Percentiles rank a stretch among this genome's conserved stretches.
Conservation (phyloP, 2,113 vertebrate genomes). For the Podocnemis expansa region DNA sequence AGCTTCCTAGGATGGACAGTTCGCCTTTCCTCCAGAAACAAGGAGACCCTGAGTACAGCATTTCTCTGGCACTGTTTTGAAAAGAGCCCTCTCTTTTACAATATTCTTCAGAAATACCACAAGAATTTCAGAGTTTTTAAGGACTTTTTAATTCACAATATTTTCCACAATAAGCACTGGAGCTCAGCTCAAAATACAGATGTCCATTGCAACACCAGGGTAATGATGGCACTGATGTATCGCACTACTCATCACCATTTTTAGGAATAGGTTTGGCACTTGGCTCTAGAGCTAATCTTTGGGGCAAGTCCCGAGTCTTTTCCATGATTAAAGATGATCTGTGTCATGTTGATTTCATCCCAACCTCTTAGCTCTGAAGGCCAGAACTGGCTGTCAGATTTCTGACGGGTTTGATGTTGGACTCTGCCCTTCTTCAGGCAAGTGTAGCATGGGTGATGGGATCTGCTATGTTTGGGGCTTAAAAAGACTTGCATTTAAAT, state of each 20-base stretch:
- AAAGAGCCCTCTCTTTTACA: neutral
- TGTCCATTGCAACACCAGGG: fast-evolving
- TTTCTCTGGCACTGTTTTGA: neutral
- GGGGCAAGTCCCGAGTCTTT: neutral
- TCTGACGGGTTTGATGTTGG: neutral
- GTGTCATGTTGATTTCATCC: neutral
- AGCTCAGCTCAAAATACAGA: neutral
- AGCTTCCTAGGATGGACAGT: constrained; percentile 37
- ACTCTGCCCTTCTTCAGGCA: neutral
- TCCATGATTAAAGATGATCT: neutral
- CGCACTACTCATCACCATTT: neutral
- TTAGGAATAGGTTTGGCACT: neutral
- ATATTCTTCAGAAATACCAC: neutral
- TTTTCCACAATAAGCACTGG: neutral
- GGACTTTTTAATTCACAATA: neutral
- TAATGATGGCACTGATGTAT: fast-evolving
- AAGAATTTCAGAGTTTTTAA: neutral
- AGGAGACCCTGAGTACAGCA: neutral
- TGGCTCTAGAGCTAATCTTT: neutral
- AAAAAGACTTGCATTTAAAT: fast-evolving
- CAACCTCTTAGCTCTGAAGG: fast-evolving
- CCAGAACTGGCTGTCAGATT: neutral
- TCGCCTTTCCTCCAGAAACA: neutral
- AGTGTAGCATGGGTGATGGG: neutral
- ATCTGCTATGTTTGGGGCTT: no score